A percentile compares a stretch with the other conserved stretches of the same genome.
Evolutionary conservation across 2,113 vertebrate species (phyloP).

Genomic region (Carassius gibelio): DNA sequence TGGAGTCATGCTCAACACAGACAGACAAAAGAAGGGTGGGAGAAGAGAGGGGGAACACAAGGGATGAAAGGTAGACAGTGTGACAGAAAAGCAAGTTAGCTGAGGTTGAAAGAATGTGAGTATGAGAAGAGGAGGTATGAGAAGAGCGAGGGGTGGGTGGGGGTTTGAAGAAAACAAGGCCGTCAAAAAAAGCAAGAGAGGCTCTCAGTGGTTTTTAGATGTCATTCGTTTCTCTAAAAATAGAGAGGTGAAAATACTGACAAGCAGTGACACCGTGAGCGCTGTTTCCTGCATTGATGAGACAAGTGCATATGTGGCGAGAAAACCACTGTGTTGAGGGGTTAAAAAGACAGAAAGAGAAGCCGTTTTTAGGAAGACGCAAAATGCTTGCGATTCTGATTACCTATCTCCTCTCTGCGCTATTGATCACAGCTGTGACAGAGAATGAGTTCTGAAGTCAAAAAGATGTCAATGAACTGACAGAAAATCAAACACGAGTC

Average conservation of each 20-base stretch:
- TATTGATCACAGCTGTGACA: neutral
- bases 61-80: neutral
- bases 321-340: neutral
- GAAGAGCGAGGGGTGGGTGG: neutral
- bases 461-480: neutral
- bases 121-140: neutral
- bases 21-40: neutral
- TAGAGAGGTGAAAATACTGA: slow-evolving; percentile 47
- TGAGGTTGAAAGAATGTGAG: neutral
- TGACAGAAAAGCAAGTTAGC: neutral
- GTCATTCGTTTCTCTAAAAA: slow-evolving; percentile 26
- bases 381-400: neutral
- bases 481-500: neutral
- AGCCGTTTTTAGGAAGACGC: neutral
- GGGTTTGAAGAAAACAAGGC: slow-evolving; percentile 28
- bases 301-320: neutral
- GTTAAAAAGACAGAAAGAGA: neutral
- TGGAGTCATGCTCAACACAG: neutral
- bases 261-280: slow-evolving; percentile 29
- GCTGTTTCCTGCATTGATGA: slow-evolving; percentile 24
- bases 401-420: neutral
- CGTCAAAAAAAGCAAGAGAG: slow-evolving; percentile 10
- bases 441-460: neutral
- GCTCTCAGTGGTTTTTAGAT: neutral
- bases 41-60: neutral